These are phyloP conservation scores for Diuraphis noxia DNA, from an alignment of 1,140 invertebrate genomes.

Conservation along the genomic window DNA sequence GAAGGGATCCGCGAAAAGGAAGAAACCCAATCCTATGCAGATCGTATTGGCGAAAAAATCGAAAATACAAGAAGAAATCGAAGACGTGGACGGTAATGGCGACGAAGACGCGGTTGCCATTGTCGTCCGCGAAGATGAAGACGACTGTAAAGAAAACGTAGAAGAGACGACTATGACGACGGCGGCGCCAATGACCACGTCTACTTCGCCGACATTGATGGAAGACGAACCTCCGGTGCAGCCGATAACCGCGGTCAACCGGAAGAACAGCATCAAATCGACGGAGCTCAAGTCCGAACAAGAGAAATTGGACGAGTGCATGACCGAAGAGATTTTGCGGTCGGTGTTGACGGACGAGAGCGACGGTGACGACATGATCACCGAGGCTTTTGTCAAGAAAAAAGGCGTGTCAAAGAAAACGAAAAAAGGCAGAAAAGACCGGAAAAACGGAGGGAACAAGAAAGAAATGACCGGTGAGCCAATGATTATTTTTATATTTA, in stretches of 20 bases:
- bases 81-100: neutral
- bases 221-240: neutral
- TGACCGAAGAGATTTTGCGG: slow-evolving; percentile 29
- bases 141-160: slow-evolving; percentile 60
- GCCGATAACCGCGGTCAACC: neutral
- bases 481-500: neutral
- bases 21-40: slow-evolving; percentile 44
- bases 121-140: slow-evolving; percentile 54
- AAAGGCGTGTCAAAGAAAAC: slow-evolving; percentile 8
- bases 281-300: slow-evolving; percentile 18
- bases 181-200: slow-evolving; percentile 42
- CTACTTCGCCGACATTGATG: neutral
- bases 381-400: slow-evolving; percentile 54
- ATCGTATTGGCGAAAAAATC: slow-evolving; percentile 40
- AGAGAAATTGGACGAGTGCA: neutral
- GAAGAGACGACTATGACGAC: slow-evolving; percentile 56
- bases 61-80: slow-evolving; percentile 3
- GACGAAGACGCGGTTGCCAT: neutral
- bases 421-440: slow-evolving; percentile 44
- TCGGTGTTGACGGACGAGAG: slow-evolving; percentile 39
- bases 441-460: slow-evolving; percentile 35
- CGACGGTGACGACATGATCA: slow-evolving; percentile 44
- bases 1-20: slow-evolving; percentile 44
- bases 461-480: slow-evolving; percentile 52
- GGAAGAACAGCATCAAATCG: slow-evolving; percentile 11